Evolutionary conservation across 2,888 invertebrate genomes (phyloP).

Genomic region (Amphipoea oculea): DNA sequence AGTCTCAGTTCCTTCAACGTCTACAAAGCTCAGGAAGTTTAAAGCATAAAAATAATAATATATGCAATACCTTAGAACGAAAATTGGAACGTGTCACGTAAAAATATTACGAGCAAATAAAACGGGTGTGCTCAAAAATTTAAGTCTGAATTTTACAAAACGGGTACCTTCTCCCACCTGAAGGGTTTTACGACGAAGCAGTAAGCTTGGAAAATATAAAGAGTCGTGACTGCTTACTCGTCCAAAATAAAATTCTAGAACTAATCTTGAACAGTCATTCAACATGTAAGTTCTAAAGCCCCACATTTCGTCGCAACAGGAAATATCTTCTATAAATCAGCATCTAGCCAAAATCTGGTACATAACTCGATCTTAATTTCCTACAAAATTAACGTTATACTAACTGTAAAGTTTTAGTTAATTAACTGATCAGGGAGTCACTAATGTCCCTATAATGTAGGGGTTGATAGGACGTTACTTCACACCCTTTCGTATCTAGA

Average conservation of each 20-base stretch:
- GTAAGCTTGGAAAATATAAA: constrained; percentile 29
- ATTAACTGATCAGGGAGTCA: constrained; percentile 69
- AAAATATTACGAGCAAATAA: constrained; percentile 60
- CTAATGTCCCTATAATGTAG: constrained; percentile 67
- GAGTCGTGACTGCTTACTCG: background rate
- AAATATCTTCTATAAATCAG: constrained; percentile 32
- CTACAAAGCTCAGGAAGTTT: background rate
- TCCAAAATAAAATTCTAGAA: background rate
- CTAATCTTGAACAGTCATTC: constrained; percentile 20
- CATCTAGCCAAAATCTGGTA: constrained; percentile 17
- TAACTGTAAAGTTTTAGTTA: constrained; percentile 66
- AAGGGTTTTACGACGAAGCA: constrained; percentile 36
- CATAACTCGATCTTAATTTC: constrained; percentile 51
- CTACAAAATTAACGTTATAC: constrained; percentile 54
- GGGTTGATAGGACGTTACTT: constrained; percentile 69
- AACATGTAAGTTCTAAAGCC: background rate
- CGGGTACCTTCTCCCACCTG: constrained; percentile 7
- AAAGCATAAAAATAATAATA: constrained; percentile 14
- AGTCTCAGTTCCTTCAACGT: background rate
- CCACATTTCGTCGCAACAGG: constrained; percentile 30
- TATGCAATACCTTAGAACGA: constrained; percentile 1
- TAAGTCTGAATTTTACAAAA: constrained; percentile 47
- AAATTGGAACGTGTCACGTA: constrained; percentile 57
- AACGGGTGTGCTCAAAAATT: constrained; percentile 42
- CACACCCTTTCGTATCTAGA: constrained; percentile 67